Base-by-base conservation (phyloP, 2,888 invertebrate genomes). In the Hirtodrosophila cameraria region DNA sequence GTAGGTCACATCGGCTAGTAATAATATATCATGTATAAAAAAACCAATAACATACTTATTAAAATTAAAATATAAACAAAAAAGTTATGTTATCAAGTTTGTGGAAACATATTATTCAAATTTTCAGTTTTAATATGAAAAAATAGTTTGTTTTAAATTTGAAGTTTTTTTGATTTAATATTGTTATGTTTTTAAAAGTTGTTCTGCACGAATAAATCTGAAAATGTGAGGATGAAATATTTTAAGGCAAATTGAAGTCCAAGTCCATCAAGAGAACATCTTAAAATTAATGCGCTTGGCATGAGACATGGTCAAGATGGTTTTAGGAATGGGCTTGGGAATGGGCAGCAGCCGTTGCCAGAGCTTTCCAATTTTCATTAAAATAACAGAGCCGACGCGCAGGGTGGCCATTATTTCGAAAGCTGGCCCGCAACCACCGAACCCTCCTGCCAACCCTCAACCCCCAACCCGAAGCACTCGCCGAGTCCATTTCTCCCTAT, bases 351-450 rank as follows among this genome's bases (percentile, higher is more conserved):
- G 65, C 75, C 74, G 71, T 80, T 83, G 64, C 75, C 67, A 71
- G 77, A 77, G 83, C 85, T 88, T 89, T 87, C 67, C 85, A 87
- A 88, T 89, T 88, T 89, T 85, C 87, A 88, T 88, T 88, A 88
- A 86, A 88, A 83, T 88, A 88, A 88, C 83, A 86, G 84, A 75
- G 72, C 71, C 71, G 75, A 69, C 72, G 77, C 64, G 62, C 59
- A 50, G 62, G 63, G 54, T 55, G 27, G 68, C 76, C 67, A 59
- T 71, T 64, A 73, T 72, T 67, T 53, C 39, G 42, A 61, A 66
- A 62, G 66, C 65, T 53, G 53, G 65, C 36, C 23, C 27, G 28
- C 20, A 53, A 28, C 11, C 1, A 28, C 25, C 13, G n/a, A 6
- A 3, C 2, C 16, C 20, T 6, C n/a, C 18, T 12, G 18, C 11